Base-by-base conservation (phyloP, 2,113 vertebrate genomes). In the Colossoma macropomum region DNA sequence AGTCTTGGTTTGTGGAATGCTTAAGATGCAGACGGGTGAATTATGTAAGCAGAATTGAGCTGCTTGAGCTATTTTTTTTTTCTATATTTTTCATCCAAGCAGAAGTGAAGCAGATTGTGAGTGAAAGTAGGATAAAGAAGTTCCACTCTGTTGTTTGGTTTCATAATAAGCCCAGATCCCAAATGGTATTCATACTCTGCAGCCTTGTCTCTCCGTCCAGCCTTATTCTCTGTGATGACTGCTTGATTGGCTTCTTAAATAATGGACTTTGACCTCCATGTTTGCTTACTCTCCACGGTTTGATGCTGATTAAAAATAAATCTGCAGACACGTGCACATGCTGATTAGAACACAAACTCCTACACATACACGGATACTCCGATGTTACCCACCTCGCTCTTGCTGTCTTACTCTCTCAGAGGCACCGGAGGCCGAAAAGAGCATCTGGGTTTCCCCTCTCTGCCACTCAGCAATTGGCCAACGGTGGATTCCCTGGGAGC, bases 401-500 rank as follows among this genome's bases (percentile, higher is more conserved):
- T 30, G 8, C 65, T 17, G 54, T 54, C 80, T 72, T 81, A 59
- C 60, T 69, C 41, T 82, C 25, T 73, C 21, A 19, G 28, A 59
- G 38, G 52, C 54, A 74, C 60, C 45, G 8, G 4, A 73, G 62
- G 41, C 74, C 62, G 30, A 66, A 71, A 27, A 5, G 59, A 81
- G 82, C 86, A 79, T 81, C 75, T 79, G n/a, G 45, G 45, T 7
- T n/a, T 62, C 3, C 15, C 23, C 60, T 75, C 73, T 75, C 50
- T 76, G 25, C 32, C 21, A 0, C 48, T 80, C 80, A 30, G 48
- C 7, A 59, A 62, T 85, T 76, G 80, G 84, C 75, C 9, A 63
- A 60, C 41, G 0, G 32, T 75, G 72, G 80, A 82, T 76, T 72
- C 70, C 80, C 84, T 77, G 50, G 76, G 72, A 85, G 81, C 70